Percentiles rank a stretch among this genome's conserved stretches.
Conservation (phyloP, 1,140 invertebrate species). For the Diprion similis region DNA sequence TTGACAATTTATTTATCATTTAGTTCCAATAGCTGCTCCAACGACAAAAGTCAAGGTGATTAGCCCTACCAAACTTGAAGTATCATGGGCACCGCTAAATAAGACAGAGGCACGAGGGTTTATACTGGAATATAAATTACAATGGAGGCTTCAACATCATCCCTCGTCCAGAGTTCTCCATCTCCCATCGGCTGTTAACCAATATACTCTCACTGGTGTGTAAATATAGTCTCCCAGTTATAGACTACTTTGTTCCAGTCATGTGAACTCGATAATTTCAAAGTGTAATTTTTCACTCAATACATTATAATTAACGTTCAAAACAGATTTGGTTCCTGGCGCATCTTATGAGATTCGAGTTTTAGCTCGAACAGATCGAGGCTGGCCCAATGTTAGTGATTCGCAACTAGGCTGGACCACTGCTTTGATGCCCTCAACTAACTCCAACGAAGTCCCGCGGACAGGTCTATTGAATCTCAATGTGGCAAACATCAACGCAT, state of each 20-base stretch:
- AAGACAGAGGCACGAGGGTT: slow-evolving; percentile 66
- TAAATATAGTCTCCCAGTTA: slow-evolving; percentile 11
- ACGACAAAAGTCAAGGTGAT: slow-evolving; percentile 62
- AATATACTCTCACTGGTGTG: slow-evolving; percentile 64
- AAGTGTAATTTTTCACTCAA: background rate
- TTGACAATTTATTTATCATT: slow-evolving; percentile 29
- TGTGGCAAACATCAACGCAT: slow-evolving; percentile 55
- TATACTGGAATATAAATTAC: slow-evolving; percentile 68
- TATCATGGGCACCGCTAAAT: slow-evolving; percentile 68
- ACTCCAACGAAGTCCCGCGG: slow-evolving; percentile 41
- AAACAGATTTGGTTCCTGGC: slow-evolving; percentile 62
- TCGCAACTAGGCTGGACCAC: slow-evolving; percentile 62
- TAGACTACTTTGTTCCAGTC: background rate
- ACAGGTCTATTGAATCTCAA: slow-evolving; percentile 54
- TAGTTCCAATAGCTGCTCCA: slow-evolving; percentile 67
- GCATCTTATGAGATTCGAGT: slow-evolving; percentile 67
- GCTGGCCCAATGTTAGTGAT: slow-evolving; percentile 61
- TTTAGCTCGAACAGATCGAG: slow-evolving; percentile 61
- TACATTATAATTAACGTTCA: slow-evolving; percentile 1
- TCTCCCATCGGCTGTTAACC: slow-evolving; percentile 52
- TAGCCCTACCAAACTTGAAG: slow-evolving; percentile 63
- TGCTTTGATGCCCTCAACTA: slow-evolving; percentile 56
- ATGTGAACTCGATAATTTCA: background rate
- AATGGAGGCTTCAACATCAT: slow-evolving; percentile 65
- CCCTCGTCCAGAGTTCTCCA: slow-evolving; percentile 58